phyloP scores from a whole-genome alignment of 2,888 invertebrate genomes.

The Cancer borealis region DNA sequence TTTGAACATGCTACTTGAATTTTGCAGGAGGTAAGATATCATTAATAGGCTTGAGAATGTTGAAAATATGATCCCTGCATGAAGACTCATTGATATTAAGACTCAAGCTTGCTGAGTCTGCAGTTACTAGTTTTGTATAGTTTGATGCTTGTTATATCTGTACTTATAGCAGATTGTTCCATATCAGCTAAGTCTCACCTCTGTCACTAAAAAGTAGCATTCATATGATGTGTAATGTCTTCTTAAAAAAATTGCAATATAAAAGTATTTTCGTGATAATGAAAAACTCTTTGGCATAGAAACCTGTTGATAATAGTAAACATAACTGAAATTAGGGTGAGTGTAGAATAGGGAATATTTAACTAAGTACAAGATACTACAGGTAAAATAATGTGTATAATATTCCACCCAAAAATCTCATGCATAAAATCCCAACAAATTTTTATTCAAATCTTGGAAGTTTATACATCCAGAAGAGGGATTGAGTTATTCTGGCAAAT shows the following conservation, averaged over 20 bases:
- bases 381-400: background rate
- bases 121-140: slow-evolving; percentile 53
- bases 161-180: slow-evolving; percentile 33
- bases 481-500: background rate
- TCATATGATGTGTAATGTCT: background rate
- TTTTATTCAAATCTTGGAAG: background rate
- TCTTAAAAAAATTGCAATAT: background rate
- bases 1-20: slow-evolving; percentile 75
- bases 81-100: slow-evolving; percentile 53
- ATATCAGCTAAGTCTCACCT: background rate
- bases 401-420: background rate
- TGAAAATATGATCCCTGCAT: slow-evolving; percentile 65
- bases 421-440: background rate
- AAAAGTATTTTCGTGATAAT: background rate
- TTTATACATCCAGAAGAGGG: background rate
- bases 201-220: background rate
- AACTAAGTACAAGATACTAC: background rate
- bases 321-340: background rate
- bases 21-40: slow-evolving; percentile 72
- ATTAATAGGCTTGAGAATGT: slow-evolving; percentile 65
- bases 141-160: slow-evolving; percentile 56
- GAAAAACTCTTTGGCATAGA: background rate
- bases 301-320: background rate
- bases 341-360: background rate
- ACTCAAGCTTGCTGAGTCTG: slow-evolving; percentile 49